Conservation (phyloP, 2,113 vertebrate species). For the Rhinolophus sinicus region DNA sequence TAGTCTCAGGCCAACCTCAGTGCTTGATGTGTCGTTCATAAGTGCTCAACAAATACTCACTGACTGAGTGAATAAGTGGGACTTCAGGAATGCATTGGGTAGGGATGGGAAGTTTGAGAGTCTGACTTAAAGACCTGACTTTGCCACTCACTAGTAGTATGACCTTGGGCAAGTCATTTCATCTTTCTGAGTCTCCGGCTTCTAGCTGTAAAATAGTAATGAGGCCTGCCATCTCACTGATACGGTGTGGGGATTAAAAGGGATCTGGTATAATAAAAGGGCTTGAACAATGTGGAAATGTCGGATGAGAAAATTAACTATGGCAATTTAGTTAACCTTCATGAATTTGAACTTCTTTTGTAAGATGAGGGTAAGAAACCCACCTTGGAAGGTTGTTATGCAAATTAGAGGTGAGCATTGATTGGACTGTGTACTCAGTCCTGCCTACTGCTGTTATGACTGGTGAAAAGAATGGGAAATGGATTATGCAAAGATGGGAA, state of each 20-base stretch:
- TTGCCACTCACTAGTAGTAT: not conserved
- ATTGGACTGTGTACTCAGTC: not conserved
- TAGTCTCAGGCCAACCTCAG: not conserved
- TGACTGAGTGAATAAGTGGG: not conserved
- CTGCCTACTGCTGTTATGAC: not conserved
- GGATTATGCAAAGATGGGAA: not conserved
- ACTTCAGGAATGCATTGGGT: not conserved
- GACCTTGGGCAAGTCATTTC: not conserved
- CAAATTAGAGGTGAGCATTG: not conserved
- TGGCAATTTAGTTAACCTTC: not conserved
- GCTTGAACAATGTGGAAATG: not conserved
- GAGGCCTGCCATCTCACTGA: not conserved
- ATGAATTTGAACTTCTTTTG: not conserved
- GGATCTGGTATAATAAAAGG: not conserved
- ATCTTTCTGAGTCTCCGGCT: not conserved
- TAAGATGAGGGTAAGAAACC: not conserved
- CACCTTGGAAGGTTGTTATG: not conserved
- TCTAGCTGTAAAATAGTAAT: not conserved
- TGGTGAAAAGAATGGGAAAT: not conserved
- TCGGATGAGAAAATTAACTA: not conserved
- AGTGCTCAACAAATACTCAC: not conserved
- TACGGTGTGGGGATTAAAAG: not conserved
- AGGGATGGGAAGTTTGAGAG: not conserved
- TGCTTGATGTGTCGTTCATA: not conserved
- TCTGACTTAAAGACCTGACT: not conserved